Base-by-base conservation (phyloP, 2,888 invertebrate species). In the Adineta ricciae region DNA sequence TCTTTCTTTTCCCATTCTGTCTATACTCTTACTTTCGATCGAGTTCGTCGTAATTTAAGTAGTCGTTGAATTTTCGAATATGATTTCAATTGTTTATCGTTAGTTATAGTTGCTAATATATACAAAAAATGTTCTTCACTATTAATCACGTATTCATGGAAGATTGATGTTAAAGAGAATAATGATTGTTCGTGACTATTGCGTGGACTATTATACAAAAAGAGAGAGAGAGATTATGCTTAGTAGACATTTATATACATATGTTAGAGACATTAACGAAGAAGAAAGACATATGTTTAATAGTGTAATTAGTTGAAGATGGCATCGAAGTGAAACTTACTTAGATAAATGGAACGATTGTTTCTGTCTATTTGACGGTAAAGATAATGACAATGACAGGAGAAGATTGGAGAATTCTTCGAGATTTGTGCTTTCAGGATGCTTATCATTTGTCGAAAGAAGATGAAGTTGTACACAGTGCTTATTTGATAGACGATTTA, bases 371-470 rank as follows among this genome's bases (percentile, higher is more conserved):
- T 19, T 64, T 64, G 64, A 64, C 32, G 64, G 36, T 32, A 64
- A 32, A 64, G 64, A 19, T 64, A 64, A 64, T 32, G 64, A 32
- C 64, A 64, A 64, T 64, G 64, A 64, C 64, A 64, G 32, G 27
- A 64, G 64, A 64, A 64, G 64, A 64, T 64, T 64, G 32, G 64
- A 64, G 19, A 64, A 64, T 64, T 64, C 64, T 64, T 64, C 32
- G 32, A 36, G 32, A 14, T 64, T 32, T 64, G 32, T 11, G 16
- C 16, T 64, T 7, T 36, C 7, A 32, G 32, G 2, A 19, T 64
- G 27, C 2, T 36, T 32, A 64, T 64, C 36, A 36, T 64, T 64
- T 64, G 64, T 64, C 32, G 64, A 64, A 64, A 64, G 64, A 32
- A 64, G 14, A 64, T 64, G 64, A 64, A 64, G 16, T 64, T 32